phyloP scores from a whole-genome alignment of 2,888 invertebrate species.

The Siphonodentalium dalli region DNA sequence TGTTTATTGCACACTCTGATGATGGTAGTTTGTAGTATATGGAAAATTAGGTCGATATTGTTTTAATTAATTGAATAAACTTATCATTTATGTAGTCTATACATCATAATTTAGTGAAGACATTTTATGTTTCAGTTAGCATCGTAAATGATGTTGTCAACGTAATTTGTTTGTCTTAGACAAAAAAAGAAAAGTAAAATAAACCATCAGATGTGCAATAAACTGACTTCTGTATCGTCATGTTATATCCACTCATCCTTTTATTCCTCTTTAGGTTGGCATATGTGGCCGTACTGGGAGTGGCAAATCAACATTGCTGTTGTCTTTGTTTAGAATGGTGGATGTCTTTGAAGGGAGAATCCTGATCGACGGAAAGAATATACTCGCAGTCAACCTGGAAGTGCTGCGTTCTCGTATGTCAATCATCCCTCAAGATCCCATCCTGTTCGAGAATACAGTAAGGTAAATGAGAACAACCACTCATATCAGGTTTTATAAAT shows the following conservation, averaged over 20 bases:
- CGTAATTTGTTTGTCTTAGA: too few species aligned
- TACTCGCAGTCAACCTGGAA: constrained; percentile 72
- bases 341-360: constrained; percentile 75
- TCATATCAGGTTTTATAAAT: not conserved
- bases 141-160: too few species aligned
- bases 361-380: constrained; percentile 76
- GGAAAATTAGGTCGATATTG: too few species aligned
- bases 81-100: too few species aligned
- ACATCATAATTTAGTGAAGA: too few species aligned
- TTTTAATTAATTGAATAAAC: too few species aligned
- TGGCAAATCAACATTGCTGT: constrained; percentile 80
- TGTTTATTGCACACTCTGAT: too few species aligned
- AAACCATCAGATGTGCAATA: too few species aligned
- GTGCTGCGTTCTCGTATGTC: constrained; percentile 77
- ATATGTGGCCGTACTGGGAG: constrained; percentile 79
- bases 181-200: too few species aligned
- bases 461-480: constrained; percentile 60
- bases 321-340: constrained; percentile 77
- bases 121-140: too few species aligned
- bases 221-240: not conserved
- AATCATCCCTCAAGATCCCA: constrained; percentile 82
- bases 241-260: not conserved
- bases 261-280: constrained; percentile 68
- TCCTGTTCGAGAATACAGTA: constrained; percentile 80
- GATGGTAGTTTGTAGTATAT: too few species aligned